phyloP scores from a whole-genome alignment of 2,888 invertebrate species.

The Encarsia formosa region DNA sequence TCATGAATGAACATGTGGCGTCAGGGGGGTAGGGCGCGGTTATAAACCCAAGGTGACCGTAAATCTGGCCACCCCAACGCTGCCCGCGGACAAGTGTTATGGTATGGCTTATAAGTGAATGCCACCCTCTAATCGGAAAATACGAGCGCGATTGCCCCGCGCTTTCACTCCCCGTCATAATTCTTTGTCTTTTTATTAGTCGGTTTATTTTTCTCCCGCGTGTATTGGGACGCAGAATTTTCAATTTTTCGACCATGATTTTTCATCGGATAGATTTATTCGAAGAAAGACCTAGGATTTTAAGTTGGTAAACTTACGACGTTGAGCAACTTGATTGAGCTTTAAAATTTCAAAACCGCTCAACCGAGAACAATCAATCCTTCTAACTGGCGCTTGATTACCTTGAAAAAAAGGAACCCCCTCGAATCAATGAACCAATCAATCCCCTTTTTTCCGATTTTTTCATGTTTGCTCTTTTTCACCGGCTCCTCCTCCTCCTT shows the following conservation, averaged over 20 bases:
- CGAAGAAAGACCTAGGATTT: too few species aligned
- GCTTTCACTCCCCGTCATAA: constrained; percentile 3
- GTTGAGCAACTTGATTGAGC: too few species aligned
- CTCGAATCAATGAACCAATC: constrained; percentile 16
- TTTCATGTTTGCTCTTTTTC: neutral
- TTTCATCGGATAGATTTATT: too few species aligned
- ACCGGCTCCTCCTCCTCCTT: constrained; percentile 8
- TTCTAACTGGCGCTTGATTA: too few species aligned
- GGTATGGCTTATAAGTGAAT: constrained; percentile 52
- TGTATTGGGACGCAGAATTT: too few species aligned
- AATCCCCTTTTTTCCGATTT: neutral
- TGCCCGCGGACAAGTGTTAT: constrained; percentile 51
- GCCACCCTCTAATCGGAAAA: constrained; percentile 52
- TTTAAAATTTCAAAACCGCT: too few species aligned
- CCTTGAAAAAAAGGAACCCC: too few species aligned
- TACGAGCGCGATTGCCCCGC: constrained; percentile 49
- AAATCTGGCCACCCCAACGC: constrained; percentile 44
- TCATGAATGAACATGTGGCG: constrained; percentile 46
- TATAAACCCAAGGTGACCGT: constrained; percentile 51
- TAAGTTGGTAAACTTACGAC: too few species aligned
- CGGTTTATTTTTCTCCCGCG: neutral
- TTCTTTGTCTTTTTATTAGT: neutral
- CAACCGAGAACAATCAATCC: too few species aligned
- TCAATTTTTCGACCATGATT: too few species aligned
- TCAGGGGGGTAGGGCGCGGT: constrained; percentile 39